Evolutionary conservation across 1,140 invertebrate species (phyloP).

Genomic region (Monochamus saltuarius): DNA sequence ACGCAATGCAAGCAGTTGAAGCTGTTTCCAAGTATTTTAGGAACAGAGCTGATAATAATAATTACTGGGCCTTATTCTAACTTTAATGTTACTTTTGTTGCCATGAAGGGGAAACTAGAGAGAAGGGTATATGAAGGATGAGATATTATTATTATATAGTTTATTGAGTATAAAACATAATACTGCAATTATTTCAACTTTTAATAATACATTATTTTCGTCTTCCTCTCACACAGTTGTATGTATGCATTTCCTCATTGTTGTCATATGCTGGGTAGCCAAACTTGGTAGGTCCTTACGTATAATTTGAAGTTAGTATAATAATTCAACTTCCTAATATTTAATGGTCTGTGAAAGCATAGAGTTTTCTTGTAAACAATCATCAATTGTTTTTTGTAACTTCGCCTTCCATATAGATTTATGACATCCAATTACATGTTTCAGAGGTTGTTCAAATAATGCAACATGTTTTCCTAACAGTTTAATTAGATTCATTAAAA

Average conservation of each 20-base stretch:
- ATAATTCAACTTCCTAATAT: slow-evolving; percentile 13
- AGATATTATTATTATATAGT: too few species aligned
- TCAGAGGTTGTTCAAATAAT: slow-evolving; percentile 26
- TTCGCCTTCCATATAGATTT: slow-evolving; percentile 33
- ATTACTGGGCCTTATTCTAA: too few species aligned
- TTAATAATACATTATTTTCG: background rate
- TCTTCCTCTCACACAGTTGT: background rate
- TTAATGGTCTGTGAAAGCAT: slow-evolving; percentile 27
- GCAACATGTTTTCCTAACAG: slow-evolving; percentile 16
- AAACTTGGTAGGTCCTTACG: too few species aligned
- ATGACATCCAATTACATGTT: slow-evolving; percentile 25
- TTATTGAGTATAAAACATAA: too few species aligned
- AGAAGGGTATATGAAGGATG: too few species aligned
- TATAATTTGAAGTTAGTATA: background rate
- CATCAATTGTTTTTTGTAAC: slow-evolving; percentile 23
- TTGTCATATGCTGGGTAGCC: too few species aligned
- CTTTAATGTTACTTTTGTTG: too few species aligned
- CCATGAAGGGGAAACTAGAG: too few species aligned
- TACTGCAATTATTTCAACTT: background rate
- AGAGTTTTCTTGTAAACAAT: slow-evolving; percentile 28
- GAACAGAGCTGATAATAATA: too few species aligned
- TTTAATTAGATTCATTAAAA: slow-evolving; percentile 26
- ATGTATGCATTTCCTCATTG: background rate
- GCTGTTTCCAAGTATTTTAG: too few species aligned
- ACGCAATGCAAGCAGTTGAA: too few species aligned